Evolutionary conservation across 2,888 invertebrate species (phyloP).

Genomic region (Macrosoma leucophasiata): DNA sequence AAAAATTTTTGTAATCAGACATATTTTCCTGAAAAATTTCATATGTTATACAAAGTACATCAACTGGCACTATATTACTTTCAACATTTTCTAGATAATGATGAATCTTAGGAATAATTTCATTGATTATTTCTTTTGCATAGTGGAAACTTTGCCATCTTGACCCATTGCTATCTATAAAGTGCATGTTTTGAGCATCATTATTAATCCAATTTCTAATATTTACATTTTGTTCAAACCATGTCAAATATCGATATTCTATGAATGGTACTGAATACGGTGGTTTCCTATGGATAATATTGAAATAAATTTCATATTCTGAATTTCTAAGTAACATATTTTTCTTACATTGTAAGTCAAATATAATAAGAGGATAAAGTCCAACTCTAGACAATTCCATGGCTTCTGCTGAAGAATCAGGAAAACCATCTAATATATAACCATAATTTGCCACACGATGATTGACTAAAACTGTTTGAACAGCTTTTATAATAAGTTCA

Average conservation of each 20-base stretch:
- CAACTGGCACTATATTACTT: constrained; percentile 62
- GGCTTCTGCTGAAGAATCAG: constrained; percentile 65
- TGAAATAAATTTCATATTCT: constrained; percentile 45
- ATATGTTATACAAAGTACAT: constrained; percentile 74
- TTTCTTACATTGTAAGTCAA: constrained; percentile 63
- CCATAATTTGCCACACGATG: constrained; percentile 69
- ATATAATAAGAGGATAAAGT: constrained; percentile 74
- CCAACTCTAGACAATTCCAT: constrained; percentile 62
- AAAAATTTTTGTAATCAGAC: constrained; percentile 70
- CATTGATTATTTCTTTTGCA: constrained; percentile 46
- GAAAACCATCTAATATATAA: constrained; percentile 79
- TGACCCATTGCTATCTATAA: constrained; percentile 64
- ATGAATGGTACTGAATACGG: constrained; percentile 56
- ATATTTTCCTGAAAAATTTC: constrained; percentile 66
- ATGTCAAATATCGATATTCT: constrained; percentile 53
- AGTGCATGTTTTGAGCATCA: constrained; percentile 72
- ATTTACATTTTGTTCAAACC: constrained; percentile 41
- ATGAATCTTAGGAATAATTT: constrained; percentile 58
- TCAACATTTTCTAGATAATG: constrained; percentile 66
- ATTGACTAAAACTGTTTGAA: constrained; percentile 70
- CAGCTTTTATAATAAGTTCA: constrained; percentile 64
- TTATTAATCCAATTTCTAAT: constrained; percentile 67
- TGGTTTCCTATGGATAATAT: constrained; percentile 44
- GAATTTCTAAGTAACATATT: constrained; percentile 52
- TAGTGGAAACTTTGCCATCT: constrained; percentile 74